A percentile compares a stretch with the other conserved stretches of the same genome.
These are phyloP conservation scores for Conistra vaccinii DNA, from an alignment of 2,888 invertebrate species.

Conservation along the genomic window DNA sequence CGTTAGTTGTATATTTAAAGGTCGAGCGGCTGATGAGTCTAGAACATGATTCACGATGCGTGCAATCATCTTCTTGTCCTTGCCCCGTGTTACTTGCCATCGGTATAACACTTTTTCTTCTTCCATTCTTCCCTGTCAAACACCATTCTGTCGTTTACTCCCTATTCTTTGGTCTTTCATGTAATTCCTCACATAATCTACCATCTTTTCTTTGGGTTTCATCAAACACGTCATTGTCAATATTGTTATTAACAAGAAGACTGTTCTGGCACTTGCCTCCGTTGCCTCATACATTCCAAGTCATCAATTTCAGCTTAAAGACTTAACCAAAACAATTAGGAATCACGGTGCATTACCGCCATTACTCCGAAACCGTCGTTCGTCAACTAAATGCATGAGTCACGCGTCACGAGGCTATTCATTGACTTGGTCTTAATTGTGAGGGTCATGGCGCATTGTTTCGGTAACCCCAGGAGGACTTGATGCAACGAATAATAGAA, in stretches of 20 bases:
- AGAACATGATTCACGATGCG: neutral
- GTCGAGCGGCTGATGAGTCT: slow-evolving; percentile 14
- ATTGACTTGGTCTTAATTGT: slow-evolving; percentile 67
- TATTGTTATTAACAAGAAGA: neutral
- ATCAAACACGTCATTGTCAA: too few species aligned
- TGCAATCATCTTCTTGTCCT: neutral
- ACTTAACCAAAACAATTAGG: slow-evolving; percentile 43
- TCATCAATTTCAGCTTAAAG: slow-evolving; percentile 19
- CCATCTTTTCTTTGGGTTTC: too few species aligned
- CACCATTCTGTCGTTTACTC: neutral
- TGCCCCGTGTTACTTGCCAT: too few species aligned
- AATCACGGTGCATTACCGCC: slow-evolving; percentile 47
- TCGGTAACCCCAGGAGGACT: slow-evolving; percentile 60
- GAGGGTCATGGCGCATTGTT: slow-evolving; percentile 68
- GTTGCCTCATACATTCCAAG: slow-evolving; percentile 14
- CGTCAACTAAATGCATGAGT: slow-evolving; percentile 49
- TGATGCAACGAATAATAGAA: slow-evolving; percentile 19
- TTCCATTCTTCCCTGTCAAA: neutral
- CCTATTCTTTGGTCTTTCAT: too few species aligned
- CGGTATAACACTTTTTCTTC: neutral
- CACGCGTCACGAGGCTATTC: slow-evolving; percentile 51
- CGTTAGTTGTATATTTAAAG: slow-evolving; percentile 7
- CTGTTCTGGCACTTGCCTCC: neutral
- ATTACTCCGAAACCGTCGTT: slow-evolving; percentile 48
- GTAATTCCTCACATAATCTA: neutral